Conservation (phyloP, 1,140 invertebrate genomes). For the Neodiprion fabricii region DNA sequence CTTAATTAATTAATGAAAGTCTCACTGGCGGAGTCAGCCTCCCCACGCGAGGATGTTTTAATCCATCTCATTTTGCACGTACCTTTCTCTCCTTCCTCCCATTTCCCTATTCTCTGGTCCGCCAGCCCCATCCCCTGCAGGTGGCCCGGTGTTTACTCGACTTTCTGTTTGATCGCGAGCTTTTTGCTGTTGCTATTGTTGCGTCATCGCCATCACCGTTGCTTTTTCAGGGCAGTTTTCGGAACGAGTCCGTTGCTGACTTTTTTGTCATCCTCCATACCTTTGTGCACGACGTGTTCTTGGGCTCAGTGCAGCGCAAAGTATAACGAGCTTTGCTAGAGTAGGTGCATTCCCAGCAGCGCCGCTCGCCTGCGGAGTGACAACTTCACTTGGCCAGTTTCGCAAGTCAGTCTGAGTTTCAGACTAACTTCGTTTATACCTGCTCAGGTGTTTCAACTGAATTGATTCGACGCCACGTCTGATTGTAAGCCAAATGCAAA, state of each 20-base stretch:
- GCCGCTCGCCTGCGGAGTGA: no score
- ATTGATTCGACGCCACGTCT: no score
- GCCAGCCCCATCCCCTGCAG: neutral
- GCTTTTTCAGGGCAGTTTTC: neutral
- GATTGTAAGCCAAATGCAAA: no score
- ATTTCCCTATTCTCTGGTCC: neutral
- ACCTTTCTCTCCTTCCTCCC: neutral
- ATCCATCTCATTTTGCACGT: neutral
- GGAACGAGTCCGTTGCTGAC: neutral
- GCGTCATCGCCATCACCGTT: neutral
- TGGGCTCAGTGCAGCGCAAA: no score
- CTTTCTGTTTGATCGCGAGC: slow-evolving; percentile 4
- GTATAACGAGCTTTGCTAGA: no score
- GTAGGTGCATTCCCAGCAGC: no score
- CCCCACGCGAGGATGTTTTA: neutral
- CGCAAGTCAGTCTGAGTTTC: no score
- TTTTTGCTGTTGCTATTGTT: neutral
- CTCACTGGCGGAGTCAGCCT: neutral
- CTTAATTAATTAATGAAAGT: slow-evolving; percentile 5
- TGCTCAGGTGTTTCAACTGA: no score
- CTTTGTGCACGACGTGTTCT: neutral
- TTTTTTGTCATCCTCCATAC: neutral
- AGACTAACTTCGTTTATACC: no score
- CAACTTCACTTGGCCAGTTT: no score
- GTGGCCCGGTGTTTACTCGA: neutral